phyloP scores from a whole-genome alignment of 2,113 vertebrate genomes.

The Hypanus sabinus region DNA sequence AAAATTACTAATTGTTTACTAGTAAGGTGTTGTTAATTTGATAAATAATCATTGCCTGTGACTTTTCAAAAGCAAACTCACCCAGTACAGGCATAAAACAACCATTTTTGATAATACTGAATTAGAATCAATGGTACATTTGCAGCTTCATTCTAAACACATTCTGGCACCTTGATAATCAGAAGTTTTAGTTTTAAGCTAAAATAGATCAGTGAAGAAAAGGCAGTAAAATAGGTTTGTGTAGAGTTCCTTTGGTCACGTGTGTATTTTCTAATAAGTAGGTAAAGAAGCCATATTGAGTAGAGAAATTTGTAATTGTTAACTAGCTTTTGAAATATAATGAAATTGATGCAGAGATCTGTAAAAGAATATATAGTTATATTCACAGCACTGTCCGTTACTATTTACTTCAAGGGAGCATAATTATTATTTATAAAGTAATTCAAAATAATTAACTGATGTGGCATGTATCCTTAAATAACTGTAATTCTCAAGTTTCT shows the following conservation, averaged over 20 bases:
- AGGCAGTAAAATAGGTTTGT: not conserved
- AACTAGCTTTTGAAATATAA: not conserved
- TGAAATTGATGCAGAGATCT: not conserved
- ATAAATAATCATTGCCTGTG: constrained; percentile 28
- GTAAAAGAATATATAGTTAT: not conserved
- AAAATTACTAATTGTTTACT: constrained; percentile 27
- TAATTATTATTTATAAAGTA: not conserved
- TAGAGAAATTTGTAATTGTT: not conserved
- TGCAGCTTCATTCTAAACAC: not conserved
- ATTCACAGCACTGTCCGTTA: not conserved
- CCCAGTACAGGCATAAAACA: not conserved
- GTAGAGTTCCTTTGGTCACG: too few species aligned
- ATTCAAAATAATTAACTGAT: not conserved
- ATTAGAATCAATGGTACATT: not conserved
- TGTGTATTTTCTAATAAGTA: not conserved
- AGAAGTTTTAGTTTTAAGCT: not conserved
- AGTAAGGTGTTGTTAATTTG: constrained; percentile 22
- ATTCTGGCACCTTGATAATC: not conserved
- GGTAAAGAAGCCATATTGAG: not conserved
- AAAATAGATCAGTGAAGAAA: not conserved
- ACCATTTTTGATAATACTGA: constrained; percentile 1
- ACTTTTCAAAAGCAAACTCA: constrained; percentile 15
- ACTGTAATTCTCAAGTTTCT: not conserved
- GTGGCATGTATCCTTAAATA: not conserved
- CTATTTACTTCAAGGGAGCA: not conserved